These are phyloP conservation scores for Stomatorhinus walkeri DNA, from an alignment of 2,797 vertebrate species.

Conservation along the genomic window DNA sequence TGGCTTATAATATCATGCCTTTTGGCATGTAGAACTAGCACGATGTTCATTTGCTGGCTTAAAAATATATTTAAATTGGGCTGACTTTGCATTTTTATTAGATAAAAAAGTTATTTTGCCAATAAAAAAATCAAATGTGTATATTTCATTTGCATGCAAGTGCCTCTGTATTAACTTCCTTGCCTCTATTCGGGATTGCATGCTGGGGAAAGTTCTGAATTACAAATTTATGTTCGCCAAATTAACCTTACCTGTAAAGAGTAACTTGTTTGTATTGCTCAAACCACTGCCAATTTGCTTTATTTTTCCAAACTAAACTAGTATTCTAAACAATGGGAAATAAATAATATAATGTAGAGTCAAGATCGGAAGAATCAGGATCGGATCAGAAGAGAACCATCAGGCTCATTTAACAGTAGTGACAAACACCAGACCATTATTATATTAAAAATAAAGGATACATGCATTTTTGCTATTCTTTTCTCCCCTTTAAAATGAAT, in stretches of 20 bases:
- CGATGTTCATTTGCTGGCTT: neutral
- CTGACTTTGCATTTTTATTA: neutral
- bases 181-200: neutral
- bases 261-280: neutral
- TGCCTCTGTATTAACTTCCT: neutral
- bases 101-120: neutral
- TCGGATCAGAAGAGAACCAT: neutral
- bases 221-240: neutral
- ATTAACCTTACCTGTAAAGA: neutral
- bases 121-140: neutral
- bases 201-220: neutral
- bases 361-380: neutral
- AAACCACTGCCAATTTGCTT: neutral
- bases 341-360: neutral
- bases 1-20: conserved; percentile 1
- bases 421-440: neutral
- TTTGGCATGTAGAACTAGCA: conserved; percentile 5
- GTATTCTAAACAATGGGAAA: neutral
- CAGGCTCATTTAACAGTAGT: neutral
- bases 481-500: neutral
- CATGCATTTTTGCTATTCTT: neutral
- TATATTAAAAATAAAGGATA: neutral
- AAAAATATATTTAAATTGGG: neutral
- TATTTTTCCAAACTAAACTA: neutral
- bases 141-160: neutral